Evolutionary conservation across 2,888 invertebrate genomes (phyloP).

Genomic region (Brassicogethes aeneus): DNA sequence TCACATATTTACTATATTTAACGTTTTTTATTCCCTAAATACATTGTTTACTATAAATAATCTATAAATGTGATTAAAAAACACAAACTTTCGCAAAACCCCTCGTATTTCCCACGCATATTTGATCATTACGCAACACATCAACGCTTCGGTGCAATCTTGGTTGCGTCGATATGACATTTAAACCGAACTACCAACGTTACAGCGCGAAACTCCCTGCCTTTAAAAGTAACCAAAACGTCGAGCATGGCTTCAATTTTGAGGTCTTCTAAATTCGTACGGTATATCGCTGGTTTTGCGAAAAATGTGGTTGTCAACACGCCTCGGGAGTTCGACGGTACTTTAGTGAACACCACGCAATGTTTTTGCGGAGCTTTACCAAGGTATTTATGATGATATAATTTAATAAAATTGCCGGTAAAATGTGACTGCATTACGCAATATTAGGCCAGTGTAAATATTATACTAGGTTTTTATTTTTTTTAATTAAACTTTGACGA

Average conservation of each 20-base stretch:
- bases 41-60: too few species aligned
- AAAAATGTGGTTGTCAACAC: slow-evolving; percentile 58
- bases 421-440: slow-evolving; percentile 24
- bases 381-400: slow-evolving; percentile 37
- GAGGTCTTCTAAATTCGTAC: slow-evolving; percentile 65
- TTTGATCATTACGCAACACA: too few species aligned
- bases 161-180: too few species aligned
- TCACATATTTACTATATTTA: too few species aligned
- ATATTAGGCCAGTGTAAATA: slow-evolving; percentile 12
- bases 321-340: slow-evolving; percentile 55
- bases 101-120: too few species aligned
- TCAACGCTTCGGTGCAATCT: too few species aligned
- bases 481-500: too few species aligned
- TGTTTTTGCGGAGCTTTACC: slow-evolving; percentile 44
- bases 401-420: slow-evolving; percentile 4
- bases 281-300: slow-evolving; percentile 64
- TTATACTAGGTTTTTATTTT: not conserved
- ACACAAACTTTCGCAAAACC: too few species aligned
- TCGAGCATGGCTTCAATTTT: slow-evolving; percentile 53
- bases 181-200: not conserved
- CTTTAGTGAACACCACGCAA: slow-evolving; percentile 44
- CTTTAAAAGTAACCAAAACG: not conserved
- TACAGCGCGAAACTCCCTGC: not conserved
- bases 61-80: too few species aligned
- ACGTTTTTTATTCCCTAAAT: too few species aligned